Base-by-base conservation (phyloP, 2,113 vertebrate genomes). In the Acanthochromis polyacanthus region DNA sequence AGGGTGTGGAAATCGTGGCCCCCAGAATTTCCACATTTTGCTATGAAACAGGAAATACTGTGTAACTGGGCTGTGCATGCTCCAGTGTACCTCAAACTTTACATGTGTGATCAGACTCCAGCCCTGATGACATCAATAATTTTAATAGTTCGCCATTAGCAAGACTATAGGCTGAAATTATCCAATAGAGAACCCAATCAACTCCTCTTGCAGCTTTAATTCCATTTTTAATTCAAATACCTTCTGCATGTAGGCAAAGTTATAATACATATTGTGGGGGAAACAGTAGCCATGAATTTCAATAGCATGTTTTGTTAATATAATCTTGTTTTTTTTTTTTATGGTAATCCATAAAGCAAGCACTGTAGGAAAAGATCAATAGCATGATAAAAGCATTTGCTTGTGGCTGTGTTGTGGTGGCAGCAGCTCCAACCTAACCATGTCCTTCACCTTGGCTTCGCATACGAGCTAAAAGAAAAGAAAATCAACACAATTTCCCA, bases 391-490 rank as follows among this genome's bases (percentile, higher is more conserved):
- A 81, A 40, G 48, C n/a, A 60, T 45, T 71, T 77, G 73, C 79
- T 48, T 59, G 36, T 62, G 38, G 59, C 46, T 14, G 40, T 56
- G 28, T 61, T 69, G 55, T 46, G 28, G n/a, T 55, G 17, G 28
- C 61, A 4, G 22, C 48, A 48, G 14, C 61, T 71, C 16, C 56
- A 43, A 57, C 63, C 46, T 53, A 73, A 82, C 46, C 61, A 12
- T 48, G 82, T 83, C 93, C 90, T 92, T 93, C 88, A 93, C 90
- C 88, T 89, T 72, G n/a, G n/a, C 57, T 75, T 55, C n/a, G 67
- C 70, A 63, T 78, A 86, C 88, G 83, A 62, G 73, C 64, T 3
- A 52, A 62, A 36, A 36, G 7, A 36, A 36, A 36, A 36, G 7
- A 89, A 87, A 91, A 80, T 78, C 84, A 84, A 89, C 86, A 88